Evolutionary conservation across 2,113 vertebrate genomes (phyloP), one percentile per base, ranked within the genome.

Genomic region (Ptychochromis oligacanthus): DNA sequence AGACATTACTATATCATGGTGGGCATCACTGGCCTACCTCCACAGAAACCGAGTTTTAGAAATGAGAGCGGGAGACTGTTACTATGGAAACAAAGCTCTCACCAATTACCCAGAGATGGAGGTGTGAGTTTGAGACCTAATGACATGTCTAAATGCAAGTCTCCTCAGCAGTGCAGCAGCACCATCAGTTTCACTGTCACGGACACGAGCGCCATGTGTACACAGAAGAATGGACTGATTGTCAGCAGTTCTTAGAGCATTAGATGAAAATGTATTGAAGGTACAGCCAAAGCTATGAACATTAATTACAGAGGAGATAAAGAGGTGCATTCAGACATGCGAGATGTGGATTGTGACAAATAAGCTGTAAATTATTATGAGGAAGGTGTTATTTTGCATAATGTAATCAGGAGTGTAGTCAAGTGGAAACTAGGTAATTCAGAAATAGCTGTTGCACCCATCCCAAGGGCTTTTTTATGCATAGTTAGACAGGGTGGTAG

Each of bases 81-180:
- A 36, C 90, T 83, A 91, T 93, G 86, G 92, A 87, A 90, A 92
- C 91, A 89, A 89, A 87, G 90, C 92, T 82, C 88, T 79, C 88
- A 79, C 79, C 76, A 90, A 88, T 93, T 88, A 88, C 77, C 75
- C 88, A 62, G 81, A 60, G 85, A 76, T 60, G 54, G 79, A 87
- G 79, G 88, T 92, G 85, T 91, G 88, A 92, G 87, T 64, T 61
- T 54, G 78, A 82, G 83, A 83, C 77, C 81, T 93, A 90, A 92
- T 93, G 89, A 91, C 87, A 90, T 92, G 91, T 90, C 61, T 92
- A 92, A 93, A 93, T 93, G 86, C 85, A 91, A 81, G 54, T 67
- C 79, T 91, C n/a, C 84, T 65, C 55, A 57, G 75, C 78, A 36
- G 65, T 18, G 55, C 80, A 77, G 80, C 83, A 76, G 77, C 80